Evolutionary conservation across 2,888 invertebrate species (phyloP).

Genomic region (Lasioglossum leucozonium): DNA sequence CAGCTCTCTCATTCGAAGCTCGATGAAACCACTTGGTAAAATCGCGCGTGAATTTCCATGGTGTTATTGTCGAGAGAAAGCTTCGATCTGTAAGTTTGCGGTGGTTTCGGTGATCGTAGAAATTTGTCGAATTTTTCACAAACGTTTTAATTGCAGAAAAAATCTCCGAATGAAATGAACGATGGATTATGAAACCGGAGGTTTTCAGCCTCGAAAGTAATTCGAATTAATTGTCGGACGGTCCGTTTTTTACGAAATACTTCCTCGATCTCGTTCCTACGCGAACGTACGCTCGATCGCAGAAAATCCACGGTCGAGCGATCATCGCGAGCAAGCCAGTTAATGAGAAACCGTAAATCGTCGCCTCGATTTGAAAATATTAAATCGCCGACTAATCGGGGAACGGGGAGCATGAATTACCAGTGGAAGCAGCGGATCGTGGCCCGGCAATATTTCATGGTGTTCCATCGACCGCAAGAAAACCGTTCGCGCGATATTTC

Average conservation of each 20-base stretch:
- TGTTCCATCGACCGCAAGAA: not conserved
- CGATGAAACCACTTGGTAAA: not conserved
- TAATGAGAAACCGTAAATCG: constrained; percentile 17
- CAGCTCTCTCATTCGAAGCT: not conserved
- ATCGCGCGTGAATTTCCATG: not conserved
- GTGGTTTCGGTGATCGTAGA: not conserved
- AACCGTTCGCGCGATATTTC: not conserved
- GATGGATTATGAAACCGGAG: too few species aligned
- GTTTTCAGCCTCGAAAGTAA: too few species aligned
- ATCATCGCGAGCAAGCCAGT: not conserved
- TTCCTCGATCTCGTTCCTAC: not conserved
- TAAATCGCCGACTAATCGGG: constrained; percentile 14
- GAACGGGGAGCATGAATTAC: constrained; percentile 4
- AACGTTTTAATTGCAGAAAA: not conserved
- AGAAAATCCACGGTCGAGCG: not conserved
- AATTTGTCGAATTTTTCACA: not conserved
- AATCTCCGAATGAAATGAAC: too few species aligned
- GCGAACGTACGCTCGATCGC: not conserved
- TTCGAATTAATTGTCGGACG: not conserved
- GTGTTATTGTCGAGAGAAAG: not conserved
- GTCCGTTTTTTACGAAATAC: not conserved
- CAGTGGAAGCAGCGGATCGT: not conserved
- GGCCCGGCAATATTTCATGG: constrained; percentile 16
- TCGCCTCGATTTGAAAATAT: constrained; percentile 18
- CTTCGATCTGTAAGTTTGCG: not conserved